Conservation (phyloP, 2,113 vertebrate genomes). For the Tenrec ecaudatus region DNA sequence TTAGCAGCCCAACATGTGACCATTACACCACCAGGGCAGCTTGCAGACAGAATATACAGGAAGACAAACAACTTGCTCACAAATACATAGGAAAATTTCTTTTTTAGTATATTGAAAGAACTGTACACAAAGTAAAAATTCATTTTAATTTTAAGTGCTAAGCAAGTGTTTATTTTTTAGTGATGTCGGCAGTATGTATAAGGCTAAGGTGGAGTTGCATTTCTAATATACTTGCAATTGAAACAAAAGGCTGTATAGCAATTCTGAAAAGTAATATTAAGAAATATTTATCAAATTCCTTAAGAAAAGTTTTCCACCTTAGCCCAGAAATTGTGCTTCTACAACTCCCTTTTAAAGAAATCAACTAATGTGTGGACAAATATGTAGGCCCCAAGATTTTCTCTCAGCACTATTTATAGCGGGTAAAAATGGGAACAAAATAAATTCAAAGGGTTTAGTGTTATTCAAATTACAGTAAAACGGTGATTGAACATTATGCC, state of each 20-base stretch:
- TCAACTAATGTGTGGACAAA: not conserved
- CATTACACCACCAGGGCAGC: too few species aligned
- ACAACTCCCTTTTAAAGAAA: not conserved
- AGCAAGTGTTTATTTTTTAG: not conserved
- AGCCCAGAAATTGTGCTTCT: not conserved
- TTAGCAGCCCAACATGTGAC: too few species aligned
- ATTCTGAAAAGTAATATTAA: not conserved
- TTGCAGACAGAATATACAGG: not conserved
- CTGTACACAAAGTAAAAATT: not conserved
- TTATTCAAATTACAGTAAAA: slow-evolving; percentile 45
- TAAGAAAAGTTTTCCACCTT: not conserved
- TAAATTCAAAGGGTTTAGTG: slow-evolving; percentile 19
- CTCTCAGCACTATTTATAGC: not conserved
- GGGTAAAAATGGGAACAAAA: slow-evolving; percentile 30
- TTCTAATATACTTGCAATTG: not conserved
- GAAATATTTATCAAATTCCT: not conserved
- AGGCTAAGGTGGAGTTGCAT: accelerated
- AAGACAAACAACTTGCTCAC: not conserved
- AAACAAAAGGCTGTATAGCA: too few species aligned
- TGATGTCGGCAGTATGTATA: too few species aligned
- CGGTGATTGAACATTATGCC: slow-evolving; percentile 1
- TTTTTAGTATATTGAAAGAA: not conserved
- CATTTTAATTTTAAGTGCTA: not conserved
- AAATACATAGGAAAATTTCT: not conserved
- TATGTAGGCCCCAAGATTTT: not conserved